Conservation (phyloP, 1,140 invertebrate genomes). For the Lepidostoma basale region DNA sequence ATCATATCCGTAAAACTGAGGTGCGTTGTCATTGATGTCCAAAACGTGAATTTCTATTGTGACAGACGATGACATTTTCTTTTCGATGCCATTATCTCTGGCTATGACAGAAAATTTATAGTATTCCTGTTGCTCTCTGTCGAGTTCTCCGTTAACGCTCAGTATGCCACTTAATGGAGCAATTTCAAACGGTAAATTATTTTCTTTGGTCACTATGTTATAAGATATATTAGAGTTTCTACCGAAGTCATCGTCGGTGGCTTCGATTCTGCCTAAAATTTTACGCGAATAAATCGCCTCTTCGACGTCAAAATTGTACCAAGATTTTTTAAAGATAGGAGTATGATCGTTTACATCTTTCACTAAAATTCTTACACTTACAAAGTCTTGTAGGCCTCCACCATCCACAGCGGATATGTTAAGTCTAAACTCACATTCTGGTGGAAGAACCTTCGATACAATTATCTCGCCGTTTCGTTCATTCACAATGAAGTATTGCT, state of each 20-base stretch:
- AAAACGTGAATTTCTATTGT: slow-evolving; percentile 80
- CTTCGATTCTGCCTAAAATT: slow-evolving; percentile 76
- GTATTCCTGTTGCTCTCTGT: slow-evolving; percentile 75
- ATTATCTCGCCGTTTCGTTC: slow-evolving; percentile 75
- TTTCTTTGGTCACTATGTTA: slow-evolving; percentile 64
- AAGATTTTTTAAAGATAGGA: slow-evolving; percentile 79
- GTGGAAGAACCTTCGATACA: slow-evolving; percentile 73
- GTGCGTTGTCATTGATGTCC: slow-evolving; percentile 81
- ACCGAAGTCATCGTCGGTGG: slow-evolving; percentile 77
- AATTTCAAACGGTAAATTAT: slow-evolving; percentile 75
- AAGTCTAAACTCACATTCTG: slow-evolving; percentile 78
- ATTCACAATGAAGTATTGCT: slow-evolving; percentile 76
- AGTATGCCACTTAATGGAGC: slow-evolving; percentile 75
- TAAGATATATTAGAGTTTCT: slow-evolving; percentile 79
- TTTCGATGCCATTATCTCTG: slow-evolving; percentile 67
- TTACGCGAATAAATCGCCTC: slow-evolving; percentile 77
- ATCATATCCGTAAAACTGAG: slow-evolving; percentile 74
- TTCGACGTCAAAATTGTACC: slow-evolving; percentile 81
- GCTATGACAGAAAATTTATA: slow-evolving; percentile 79
- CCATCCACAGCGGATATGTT: slow-evolving; percentile 79
- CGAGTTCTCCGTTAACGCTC: slow-evolving; percentile 75
- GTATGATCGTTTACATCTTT: slow-evolving; percentile 87
- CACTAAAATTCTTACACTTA: slow-evolving; percentile 71
- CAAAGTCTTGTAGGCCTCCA: slow-evolving; percentile 71
- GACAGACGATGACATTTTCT: slow-evolving; percentile 70